Conservation (phyloP, 2,888 invertebrate genomes). For the Cheilosia scutellata region DNA sequence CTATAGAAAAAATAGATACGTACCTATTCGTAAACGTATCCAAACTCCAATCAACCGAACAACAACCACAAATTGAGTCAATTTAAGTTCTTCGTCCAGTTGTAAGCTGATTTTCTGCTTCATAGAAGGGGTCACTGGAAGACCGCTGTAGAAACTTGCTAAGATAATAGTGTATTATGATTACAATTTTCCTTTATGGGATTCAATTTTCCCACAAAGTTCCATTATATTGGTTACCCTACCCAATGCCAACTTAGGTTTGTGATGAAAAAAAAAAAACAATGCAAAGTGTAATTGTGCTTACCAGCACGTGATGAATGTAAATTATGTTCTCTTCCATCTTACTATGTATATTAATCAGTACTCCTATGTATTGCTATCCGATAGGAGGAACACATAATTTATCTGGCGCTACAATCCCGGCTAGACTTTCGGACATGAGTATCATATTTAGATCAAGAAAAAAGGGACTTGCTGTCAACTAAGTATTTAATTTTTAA, state of each 20-base stretch:
- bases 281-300: conserved; percentile 32
- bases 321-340: conserved; percentile 22
- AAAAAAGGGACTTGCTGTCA: no score
- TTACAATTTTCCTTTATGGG: conserved; percentile 46
- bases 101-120: conserved; percentile 28
- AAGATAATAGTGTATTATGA: conserved; percentile 56
- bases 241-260: conserved; percentile 1
- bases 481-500: no score
- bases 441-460: no score
- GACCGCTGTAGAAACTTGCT: conserved; percentile 24
- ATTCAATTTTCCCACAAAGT: conserved; percentile 69
- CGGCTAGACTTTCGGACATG: no score
- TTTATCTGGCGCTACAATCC: no score
- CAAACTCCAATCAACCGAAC: not conserved
- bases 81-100: conserved; percentile 25
- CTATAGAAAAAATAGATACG: no score
- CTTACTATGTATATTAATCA: not conserved
- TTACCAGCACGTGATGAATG: conserved; percentile 48
- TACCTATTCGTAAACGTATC: not conserved
- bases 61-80: conserved; percentile 9
- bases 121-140: not conserved
- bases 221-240: conserved; percentile 33
- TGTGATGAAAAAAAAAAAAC: conserved; percentile 52
- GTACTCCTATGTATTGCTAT: not conserved
- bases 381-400: not conserved